Evolutionary conservation across 2,113 vertebrate species (phyloP).

Genomic region (Pachycephala philippinensis): DNA sequence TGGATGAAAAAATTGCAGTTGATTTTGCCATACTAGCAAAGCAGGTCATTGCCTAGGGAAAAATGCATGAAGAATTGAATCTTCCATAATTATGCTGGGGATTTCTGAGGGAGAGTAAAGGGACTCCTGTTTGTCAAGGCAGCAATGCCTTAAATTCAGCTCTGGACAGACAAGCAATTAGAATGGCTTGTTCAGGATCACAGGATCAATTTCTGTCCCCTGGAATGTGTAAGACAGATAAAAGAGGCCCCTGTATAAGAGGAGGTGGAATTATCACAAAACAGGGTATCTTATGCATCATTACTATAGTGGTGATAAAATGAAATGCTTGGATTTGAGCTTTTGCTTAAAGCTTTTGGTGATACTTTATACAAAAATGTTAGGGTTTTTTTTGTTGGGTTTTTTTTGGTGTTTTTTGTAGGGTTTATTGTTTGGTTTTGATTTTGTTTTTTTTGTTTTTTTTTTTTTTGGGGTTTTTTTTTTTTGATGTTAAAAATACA

Average conservation of each 20-base stretch:
- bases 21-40: background rate
- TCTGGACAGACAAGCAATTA: background rate
- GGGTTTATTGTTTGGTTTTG: background rate
- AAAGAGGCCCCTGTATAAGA: background rate
- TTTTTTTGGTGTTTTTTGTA: no score
- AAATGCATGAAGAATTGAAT: conserved; percentile 14
- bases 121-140: background rate
- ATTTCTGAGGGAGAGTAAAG: conserved; percentile 16
- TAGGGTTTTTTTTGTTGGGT: fast-evolving
- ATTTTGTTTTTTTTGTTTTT: no score
- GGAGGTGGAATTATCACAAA: background rate
- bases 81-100: conserved; percentile 1
- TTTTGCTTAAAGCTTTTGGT: background rate
- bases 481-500: background rate
- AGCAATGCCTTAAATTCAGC: background rate
- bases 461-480: no score
- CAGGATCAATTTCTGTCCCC: background rate
- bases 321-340: background rate
- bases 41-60: conserved; percentile 39
- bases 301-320: background rate
- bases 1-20: background rate
- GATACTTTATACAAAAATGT: background rate
- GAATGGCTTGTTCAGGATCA: background rate
- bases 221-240: background rate
- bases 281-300: background rate